phyloP scores from a whole-genome alignment of 2,113 vertebrate genomes.

The Nibea albiflora region DNA sequence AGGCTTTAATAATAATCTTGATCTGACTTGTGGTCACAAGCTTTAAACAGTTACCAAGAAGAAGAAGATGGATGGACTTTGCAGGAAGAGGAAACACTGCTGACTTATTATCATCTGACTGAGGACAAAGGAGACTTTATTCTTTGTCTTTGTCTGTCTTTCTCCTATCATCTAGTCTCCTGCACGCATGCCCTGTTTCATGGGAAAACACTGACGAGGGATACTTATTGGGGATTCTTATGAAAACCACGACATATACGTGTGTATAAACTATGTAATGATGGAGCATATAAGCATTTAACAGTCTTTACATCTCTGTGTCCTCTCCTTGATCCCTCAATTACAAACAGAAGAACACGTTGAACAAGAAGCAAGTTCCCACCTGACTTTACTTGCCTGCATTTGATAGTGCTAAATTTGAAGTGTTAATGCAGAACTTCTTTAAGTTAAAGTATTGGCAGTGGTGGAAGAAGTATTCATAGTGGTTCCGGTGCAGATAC shows the following conservation, averaged over 20 bases:
- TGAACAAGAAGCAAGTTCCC: too few relatives aligned
- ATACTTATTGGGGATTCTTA: too few relatives aligned
- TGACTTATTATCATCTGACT: slow-evolving; percentile 4
- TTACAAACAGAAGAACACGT: too few relatives aligned
- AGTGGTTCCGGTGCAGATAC: too few relatives aligned
- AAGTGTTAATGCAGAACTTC: too few relatives aligned
- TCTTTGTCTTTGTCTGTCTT: not conserved
- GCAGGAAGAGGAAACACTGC: not conserved
- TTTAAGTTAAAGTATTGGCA: too few relatives aligned
- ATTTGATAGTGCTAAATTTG: too few relatives aligned
- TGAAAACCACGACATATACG: not conserved
- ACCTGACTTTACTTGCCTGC: too few relatives aligned
- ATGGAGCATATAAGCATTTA: not conserved
- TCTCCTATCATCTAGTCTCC: not conserved
- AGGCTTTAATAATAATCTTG: not conserved
- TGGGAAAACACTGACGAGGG: not conserved
- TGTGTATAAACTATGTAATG: not conserved
- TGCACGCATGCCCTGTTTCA: not conserved
- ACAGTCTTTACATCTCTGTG: too few relatives aligned
- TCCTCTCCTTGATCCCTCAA: not conserved
- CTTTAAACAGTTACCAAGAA: not conserved
- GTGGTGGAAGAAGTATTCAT: too few relatives aligned
- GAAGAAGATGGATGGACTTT: not conserved
- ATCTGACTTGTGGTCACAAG: not conserved
- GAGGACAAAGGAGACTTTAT: slow-evolving; percentile 7